phyloP scores from a whole-genome alignment of 2,797 vertebrate genomes.

The Hoplostethus mediterraneus region DNA sequence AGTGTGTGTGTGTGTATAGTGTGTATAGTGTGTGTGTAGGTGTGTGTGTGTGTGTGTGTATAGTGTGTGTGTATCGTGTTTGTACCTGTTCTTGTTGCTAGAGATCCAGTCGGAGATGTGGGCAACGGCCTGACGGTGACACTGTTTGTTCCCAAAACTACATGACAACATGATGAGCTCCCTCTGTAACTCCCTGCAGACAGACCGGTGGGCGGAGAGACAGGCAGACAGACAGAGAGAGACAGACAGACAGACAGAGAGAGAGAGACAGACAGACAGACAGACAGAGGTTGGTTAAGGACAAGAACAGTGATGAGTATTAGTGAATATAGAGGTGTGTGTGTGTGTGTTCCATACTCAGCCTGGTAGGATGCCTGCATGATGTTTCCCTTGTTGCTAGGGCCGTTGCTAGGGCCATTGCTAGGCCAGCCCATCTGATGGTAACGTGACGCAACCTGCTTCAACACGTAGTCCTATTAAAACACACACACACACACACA shows the following conservation, averaged over 20 bases:
- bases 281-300: no score
- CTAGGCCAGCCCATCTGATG: conserved; percentile 95
- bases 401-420: conserved; percentile 71
- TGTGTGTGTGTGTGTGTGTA: conserved; percentile 3
- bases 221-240: background rate
- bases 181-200: conserved; percentile 90
- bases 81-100: conserved; percentile 96
- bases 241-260: background rate
- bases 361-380: conserved; percentile 93
- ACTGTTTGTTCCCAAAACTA: conserved; percentile 97
- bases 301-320: background rate
- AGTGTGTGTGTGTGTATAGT: no score
- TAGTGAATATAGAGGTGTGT: background rate
- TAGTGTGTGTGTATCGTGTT: background rate
- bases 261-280: background rate
- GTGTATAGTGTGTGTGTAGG: no score
- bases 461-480: conserved; percentile 94
- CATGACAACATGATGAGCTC: conserved; percentile 98
- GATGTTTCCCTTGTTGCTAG: conserved; percentile 82
- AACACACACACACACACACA: conserved; percentile 39
- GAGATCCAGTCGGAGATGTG: conserved; percentile 99
- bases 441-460: conserved; percentile 94
- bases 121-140: conserved; percentile 94
- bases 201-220: background rate
- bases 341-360: conserved; percentile 84